Percentiles rank a stretch among this genome's conserved stretches.
phyloP scores from a whole-genome alignment of 2,888 invertebrate species.

The Calephelis perditalis region DNA sequence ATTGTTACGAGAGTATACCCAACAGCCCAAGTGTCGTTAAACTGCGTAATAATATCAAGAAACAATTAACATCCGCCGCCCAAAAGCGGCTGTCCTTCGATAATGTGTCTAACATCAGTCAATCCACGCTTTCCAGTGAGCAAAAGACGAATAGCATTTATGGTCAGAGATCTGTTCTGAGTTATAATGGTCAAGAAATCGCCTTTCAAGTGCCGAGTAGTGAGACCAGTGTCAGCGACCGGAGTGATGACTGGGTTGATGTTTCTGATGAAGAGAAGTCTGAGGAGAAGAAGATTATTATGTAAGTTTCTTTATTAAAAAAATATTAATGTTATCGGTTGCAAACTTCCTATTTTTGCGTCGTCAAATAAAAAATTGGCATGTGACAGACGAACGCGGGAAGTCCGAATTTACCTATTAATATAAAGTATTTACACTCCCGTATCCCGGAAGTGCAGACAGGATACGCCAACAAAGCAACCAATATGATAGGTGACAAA shows the following conservation, averaged over 20 bases:
- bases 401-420: too few relatives aligned
- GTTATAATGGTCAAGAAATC: constrained; percentile 70
- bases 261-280: constrained; percentile 77
- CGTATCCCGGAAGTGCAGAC: too few relatives aligned
- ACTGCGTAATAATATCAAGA: constrained; percentile 55
- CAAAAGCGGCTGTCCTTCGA: constrained; percentile 68
- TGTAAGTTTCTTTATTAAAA: constrained; percentile 61
- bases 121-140: constrained; percentile 77
- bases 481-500: too few relatives aligned
- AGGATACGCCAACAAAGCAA: too few relatives aligned
- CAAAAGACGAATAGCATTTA: constrained; percentile 81
- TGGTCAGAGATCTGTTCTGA: constrained; percentile 70
- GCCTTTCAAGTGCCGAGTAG: constrained; percentile 75
- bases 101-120: constrained; percentile 68
- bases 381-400: too few relatives aligned
- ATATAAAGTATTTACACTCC: too few relatives aligned
- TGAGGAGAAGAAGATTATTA: constrained; percentile 71
- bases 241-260: constrained; percentile 83
- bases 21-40: constrained; percentile 72
- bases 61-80: constrained; percentile 51
- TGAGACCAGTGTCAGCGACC: constrained; percentile 78
- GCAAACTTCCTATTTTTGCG: too few relatives aligned
- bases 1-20: constrained; percentile 80
- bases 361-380: too few relatives aligned
- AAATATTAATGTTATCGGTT: background rate